Base-by-base conservation (phyloP, 53 echinoderm and acorn worm genomes). In the Echinarachnius parma region DNA sequence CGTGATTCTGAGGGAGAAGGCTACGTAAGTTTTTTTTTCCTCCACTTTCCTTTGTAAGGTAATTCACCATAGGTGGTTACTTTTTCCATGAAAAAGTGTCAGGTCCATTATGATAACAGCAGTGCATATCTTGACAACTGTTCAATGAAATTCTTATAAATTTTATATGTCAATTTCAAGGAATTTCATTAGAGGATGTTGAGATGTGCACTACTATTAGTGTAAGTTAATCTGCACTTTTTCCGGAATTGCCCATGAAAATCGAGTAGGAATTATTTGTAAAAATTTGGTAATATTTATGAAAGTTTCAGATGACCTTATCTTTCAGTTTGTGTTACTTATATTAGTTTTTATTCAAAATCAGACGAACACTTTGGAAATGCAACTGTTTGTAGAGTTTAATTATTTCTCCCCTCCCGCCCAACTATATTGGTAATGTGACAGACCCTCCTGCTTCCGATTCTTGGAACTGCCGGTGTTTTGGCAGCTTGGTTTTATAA, bases 1-100 rank as follows among this genome's bases (percentile, higher is more conserved):
- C 62, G 49, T 15, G 78, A 78, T 78, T 78, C 78, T 48, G 78
- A 78, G 50, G 78, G 78, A 48, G 78, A 78, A 78, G 78, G 78
- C 63, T 52, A 78, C 48, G 78, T 34, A 46, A 78, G 34, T 63
- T 34, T 36, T 60, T 76, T 76, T 45, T 76, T 76, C 52, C 33
- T 69, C 48, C 62, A 62, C 62, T 62, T 62, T 62, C 62, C 15
- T 62, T 15, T 9, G 15, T 62, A 62, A 62, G 62, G 62, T 62
- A 62, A 62, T 15, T 62, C 62, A 62, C 62, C 62, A 37, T 62
- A 60, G 60, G 60, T 60, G 60, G 60, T 60, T 60, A 21, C 60
- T 39, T 48, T 48, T 48, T 48, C 48, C 48, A 48, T 48, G 48
- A 48, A 48, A 48, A 48, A 48, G 48, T 48, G 48, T 48, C 48